Conservation (phyloP, 2,113 vertebrate species). For the Damaliscus lunatus region DNA sequence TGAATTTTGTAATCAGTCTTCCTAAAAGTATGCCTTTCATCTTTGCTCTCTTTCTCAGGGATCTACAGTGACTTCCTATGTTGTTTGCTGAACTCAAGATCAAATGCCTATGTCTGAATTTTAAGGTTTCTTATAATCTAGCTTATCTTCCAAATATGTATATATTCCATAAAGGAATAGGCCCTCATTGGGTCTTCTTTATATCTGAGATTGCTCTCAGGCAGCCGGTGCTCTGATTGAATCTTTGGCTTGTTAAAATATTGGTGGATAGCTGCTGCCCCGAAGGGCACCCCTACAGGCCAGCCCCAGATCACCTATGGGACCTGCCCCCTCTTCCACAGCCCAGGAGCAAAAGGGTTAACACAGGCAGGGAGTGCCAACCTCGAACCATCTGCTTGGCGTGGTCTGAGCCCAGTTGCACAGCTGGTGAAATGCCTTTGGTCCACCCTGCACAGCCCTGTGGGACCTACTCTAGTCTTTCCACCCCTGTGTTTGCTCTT, state of each 20-base stretch:
- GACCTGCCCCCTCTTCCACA: not conserved
- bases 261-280: not conserved
- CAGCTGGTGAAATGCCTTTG: not conserved
- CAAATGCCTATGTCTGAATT: constrained; percentile 13
- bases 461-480: not conserved
- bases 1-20: constrained; percentile 26
- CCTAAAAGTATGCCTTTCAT: constrained; percentile 44
- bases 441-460: not conserved
- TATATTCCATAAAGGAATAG: no score
- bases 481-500: not conserved
- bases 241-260: not conserved
- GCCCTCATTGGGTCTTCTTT: not conserved
- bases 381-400: not conserved
- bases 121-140: constrained; percentile 8
- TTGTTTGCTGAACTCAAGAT: constrained; percentile 27
- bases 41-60: not conserved
- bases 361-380: rapidly evolving
- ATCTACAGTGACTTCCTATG: not conserved
- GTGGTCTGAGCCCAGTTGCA: not conserved
- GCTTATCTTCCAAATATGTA: not conserved
- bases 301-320: not conserved
- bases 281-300: not conserved
- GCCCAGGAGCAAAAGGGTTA: not conserved
- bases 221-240: not conserved
- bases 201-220: not conserved